Base-by-base conservation (phyloP, 1,140 invertebrate species). In the Hesperophylax magnus region DNA sequence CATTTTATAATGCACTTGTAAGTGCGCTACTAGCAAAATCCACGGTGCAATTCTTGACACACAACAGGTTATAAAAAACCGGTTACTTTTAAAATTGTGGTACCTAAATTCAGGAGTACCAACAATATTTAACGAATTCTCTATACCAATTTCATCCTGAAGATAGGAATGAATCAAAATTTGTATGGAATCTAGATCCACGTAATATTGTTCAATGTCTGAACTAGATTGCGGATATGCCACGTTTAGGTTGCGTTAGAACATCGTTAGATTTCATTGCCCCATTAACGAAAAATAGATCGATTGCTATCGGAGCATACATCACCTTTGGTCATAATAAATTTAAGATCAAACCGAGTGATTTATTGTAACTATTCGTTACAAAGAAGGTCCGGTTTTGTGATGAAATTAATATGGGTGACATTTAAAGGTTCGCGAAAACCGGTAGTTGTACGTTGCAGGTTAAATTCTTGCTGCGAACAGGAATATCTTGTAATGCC, bases 401-500 rank as follows among this genome's bases (percentile, higher is more conserved):
- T 67, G 63, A 67, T 34, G 63, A 67, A 27, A 67, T 67, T 17
- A 67, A 67, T 39, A 67, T 24, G 58, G 17, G 14, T 67, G 63
- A 31, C 63, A 67, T 67, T 67, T 67, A 67, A 67, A 67, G 63
- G 63, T 67, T 27, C 24, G 58, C 58, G 24, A 24, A 24, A 61
- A 22, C 18, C 18, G 24, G 58, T 24, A 61, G 58, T 61, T 24
- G 18, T 20, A 24, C 11, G 14, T 47, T 47, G 39, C 39, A 47
- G 34, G 39, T 47, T 47, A 47, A 47, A 47, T 47, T 47, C 39
- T 47, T 47, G 8, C 2, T 3, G 9, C 9, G 9, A 39, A 39
- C 34, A 8, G 34, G 34, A 39, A 39, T 39, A 39, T 39, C 5
- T 39, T 9, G 27, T 27, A 2, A 27, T 5, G 27, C 27, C 27